These are phyloP conservation scores for Sebastes reedi DNA, from an alignment of 2,797 vertebrate species.

Conservation along the genomic window DNA sequence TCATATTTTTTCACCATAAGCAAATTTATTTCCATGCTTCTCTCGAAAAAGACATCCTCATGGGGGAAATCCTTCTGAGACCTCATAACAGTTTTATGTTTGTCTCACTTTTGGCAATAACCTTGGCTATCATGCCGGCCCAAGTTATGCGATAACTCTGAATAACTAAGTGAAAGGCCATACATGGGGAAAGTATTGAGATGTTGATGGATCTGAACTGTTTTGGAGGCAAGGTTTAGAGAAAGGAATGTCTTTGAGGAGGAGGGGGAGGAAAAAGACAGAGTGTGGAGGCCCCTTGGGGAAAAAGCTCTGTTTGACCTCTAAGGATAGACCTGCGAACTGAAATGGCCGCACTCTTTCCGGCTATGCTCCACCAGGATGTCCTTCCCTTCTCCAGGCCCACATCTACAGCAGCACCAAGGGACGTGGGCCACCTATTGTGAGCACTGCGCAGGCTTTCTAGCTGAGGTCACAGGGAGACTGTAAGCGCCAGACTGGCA, in stretches of 20 bases:
- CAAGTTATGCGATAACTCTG: conserved; percentile 12
- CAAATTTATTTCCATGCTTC: conserved; percentile 54
- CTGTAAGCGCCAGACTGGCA: conserved; percentile 86
- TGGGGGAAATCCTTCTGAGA: conserved; percentile 39
- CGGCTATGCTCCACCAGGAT: conserved; percentile 78
- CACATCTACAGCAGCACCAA: conserved; percentile 68
- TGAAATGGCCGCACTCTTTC: conserved; percentile 70
- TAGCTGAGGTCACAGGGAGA: conserved; percentile 81
- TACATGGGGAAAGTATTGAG: conserved; percentile 34
- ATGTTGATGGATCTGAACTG: conserved; percentile 50
- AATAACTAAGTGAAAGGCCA: conserved; percentile 41
- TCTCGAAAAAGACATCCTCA: conserved; percentile 35
- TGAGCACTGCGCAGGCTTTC: conserved; percentile 67
- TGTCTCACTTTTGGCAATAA: conserved; percentile 49
- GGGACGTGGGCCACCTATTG: conserved; percentile 81
- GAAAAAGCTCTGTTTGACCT: conserved; percentile 69
- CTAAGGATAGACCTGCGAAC: conserved; percentile 72
- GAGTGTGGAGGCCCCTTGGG: conserved; percentile 46
- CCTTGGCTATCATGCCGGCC: conserved; percentile 5
- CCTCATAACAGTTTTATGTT: conserved; percentile 32
- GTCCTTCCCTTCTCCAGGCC: conserved; percentile 79
- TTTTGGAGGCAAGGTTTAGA: conserved; percentile 53
- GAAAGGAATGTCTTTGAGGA: conserved; percentile 70
- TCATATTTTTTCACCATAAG: conserved; percentile 57
- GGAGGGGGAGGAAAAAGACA: conserved; percentile 28